These are phyloP conservation scores for Boloria selene DNA, from an alignment of 2,888 invertebrate genomes.

Conservation along the genomic window DNA sequence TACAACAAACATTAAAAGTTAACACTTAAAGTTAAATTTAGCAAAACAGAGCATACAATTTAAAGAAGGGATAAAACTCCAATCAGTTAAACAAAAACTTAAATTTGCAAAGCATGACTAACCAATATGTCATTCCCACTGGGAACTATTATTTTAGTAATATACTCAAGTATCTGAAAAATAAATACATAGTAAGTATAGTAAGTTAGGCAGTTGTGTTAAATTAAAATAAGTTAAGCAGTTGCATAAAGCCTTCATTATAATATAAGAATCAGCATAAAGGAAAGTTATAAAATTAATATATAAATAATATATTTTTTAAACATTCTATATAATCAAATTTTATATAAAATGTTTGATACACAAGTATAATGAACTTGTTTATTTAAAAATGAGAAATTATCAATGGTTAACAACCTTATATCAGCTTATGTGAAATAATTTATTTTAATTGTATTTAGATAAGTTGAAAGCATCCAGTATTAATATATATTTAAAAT, in stretches of 20 bases:
- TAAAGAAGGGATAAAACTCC: conserved; percentile 23
- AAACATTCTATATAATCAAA: too few species aligned
- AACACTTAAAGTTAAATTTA: neutral
- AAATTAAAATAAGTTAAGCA: conserved; percentile 1
- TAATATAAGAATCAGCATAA: neutral
- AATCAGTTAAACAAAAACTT: conserved; percentile 30
- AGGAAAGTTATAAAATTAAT: neutral
- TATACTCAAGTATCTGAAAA: conserved; percentile 76
- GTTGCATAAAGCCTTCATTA: neutral
- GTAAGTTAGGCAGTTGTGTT: conserved; percentile 9
- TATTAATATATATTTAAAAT: neutral
- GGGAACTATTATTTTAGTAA: conserved; percentile 70
- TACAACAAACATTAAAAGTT: neutral
- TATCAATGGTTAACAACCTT: conserved; percentile 21
- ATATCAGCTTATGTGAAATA: conserved; percentile 17
- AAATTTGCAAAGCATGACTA: conserved; percentile 43
- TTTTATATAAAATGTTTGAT: too few species aligned
- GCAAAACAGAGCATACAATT: conserved; percentile 19
- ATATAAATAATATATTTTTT: neutral
- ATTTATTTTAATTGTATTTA: conserved; percentile 14
- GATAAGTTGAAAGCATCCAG: conserved; percentile 1
- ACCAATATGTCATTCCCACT: conserved; percentile 56
- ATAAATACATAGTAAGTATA: conserved; percentile 45
- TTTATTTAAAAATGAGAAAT: conserved; percentile 11
- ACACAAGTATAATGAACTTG: neutral